These are phyloP conservation scores for Holacanthus passer DNA, from an alignment of 2,113 vertebrate genomes.

Conservation along the genomic window DNA sequence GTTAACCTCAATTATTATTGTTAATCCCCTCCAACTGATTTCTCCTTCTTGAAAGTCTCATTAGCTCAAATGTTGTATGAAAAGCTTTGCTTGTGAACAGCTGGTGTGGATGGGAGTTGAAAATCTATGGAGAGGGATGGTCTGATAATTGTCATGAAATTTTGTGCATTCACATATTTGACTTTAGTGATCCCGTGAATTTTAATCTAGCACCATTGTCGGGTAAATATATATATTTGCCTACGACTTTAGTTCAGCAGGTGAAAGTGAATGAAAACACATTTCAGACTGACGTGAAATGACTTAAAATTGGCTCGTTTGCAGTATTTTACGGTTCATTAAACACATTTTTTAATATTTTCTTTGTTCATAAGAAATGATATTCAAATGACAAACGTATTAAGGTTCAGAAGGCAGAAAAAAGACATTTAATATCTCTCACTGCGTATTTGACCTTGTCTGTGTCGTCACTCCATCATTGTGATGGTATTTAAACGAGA, in stretches of 20 bases:
- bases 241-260: too few relatives aligned
- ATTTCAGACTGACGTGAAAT: not conserved
- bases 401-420: not conserved
- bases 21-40: too few relatives aligned
- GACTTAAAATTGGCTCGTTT: not conserved
- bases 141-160: not conserved
- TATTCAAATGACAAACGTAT: conserved; percentile 12
- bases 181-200: too few relatives aligned
- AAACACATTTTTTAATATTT: conserved; percentile 1
- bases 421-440: conserved; percentile 6
- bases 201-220: too few relatives aligned
- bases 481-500: not conserved
- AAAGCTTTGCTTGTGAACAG: not conserved
- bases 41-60: too few relatives aligned
- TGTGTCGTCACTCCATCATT: not conserved
- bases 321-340: conserved; percentile 11
- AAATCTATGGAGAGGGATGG: not conserved
- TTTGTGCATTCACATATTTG: not conserved
- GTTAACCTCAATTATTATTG: too few relatives aligned
- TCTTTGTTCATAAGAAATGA: not conserved
- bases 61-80: too few relatives aligned
- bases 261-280: not conserved
- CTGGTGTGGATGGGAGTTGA: not conserved
- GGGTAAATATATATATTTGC: too few relatives aligned
- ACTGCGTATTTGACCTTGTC: conserved; percentile 9